A percentile compares a stretch with the other conserved stretches of the same genome.
Evolutionary conservation across 2,888 invertebrate genomes (phyloP).

Genomic region (Zele albiditarsus): DNA sequence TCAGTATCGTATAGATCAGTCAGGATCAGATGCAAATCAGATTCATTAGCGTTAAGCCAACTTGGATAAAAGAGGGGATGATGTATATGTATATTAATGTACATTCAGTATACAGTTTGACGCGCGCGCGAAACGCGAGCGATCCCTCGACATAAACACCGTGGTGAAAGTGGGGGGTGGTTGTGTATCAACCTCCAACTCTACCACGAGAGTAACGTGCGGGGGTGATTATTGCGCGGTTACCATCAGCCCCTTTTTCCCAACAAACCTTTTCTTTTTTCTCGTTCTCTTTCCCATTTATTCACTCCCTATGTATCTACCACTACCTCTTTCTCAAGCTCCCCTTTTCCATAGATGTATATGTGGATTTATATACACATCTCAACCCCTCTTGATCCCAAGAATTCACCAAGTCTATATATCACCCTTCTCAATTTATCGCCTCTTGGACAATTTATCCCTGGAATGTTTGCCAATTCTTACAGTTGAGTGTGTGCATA

Average conservation of each 20-base stretch:
- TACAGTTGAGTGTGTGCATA: conserved; percentile 14
- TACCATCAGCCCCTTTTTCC: conserved; percentile 52
- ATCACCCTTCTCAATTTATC: conserved; percentile 31
- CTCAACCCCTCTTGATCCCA: conserved; percentile 15
- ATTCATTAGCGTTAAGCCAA: conserved; percentile 69
- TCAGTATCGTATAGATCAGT: conserved; percentile 61
- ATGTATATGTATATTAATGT: neutral
- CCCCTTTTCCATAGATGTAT: conserved; percentile 30
- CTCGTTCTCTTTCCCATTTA: conserved; percentile 39
- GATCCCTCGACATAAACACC: conserved; percentile 38
- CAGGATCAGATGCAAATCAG: conserved; percentile 72
- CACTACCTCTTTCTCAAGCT: neutral
- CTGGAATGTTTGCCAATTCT: conserved; percentile 20
- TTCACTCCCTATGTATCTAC: neutral
- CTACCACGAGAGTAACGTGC: conserved; percentile 33
- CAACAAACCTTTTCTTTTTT: conserved; percentile 40
- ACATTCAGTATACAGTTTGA: conserved; percentile 16
- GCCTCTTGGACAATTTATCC: conserved; percentile 32
- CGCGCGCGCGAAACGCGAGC: conserved; percentile 33
- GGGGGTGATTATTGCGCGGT: conserved; percentile 65
- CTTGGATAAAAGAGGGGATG: conserved; percentile 41
- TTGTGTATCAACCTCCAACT: conserved; percentile 38
- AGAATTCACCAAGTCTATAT: neutral
- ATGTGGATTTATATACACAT: conserved; percentile 8
- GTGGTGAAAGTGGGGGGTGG: conserved; percentile 36